Conservation (phyloP, 2,888 invertebrate genomes). For the Marasmarcha lunaedactyla region DNA sequence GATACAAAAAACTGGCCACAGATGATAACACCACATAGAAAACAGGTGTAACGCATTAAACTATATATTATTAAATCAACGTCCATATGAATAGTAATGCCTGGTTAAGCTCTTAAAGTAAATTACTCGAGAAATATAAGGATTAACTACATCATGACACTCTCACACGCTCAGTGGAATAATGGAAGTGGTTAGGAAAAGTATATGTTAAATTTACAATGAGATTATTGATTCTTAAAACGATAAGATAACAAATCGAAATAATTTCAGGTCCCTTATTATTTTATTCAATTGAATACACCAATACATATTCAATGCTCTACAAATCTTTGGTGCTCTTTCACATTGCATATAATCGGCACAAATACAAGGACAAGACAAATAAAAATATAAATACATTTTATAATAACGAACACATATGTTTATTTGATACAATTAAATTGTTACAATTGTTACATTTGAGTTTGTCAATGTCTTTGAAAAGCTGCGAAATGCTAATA, state of each 20-base stretch:
- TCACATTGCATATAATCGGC: constrained; percentile 59
- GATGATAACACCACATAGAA: neutral
- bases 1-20: constrained; percentile 1
- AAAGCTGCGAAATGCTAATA: constrained; percentile 60
- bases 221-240: constrained; percentile 64
- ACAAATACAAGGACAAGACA: constrained; percentile 46
- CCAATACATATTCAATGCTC: constrained; percentile 58
- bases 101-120: constrained; percentile 36
- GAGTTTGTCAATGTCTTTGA: constrained; percentile 60
- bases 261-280: constrained; percentile 68
- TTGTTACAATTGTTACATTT: constrained; percentile 52
- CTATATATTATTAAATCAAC: neutral
- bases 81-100: constrained; percentile 23
- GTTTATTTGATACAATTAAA: constrained; percentile 42
- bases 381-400: constrained; percentile 35
- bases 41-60: neutral
- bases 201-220: constrained; percentile 35
- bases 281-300: constrained; percentile 66
- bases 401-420: constrained; percentile 58
- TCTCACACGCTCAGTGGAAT: constrained; percentile 33
- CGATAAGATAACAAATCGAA: constrained; percentile 53
- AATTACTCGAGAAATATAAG: constrained; percentile 52
- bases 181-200: constrained; percentile 38
- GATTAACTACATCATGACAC: constrained; percentile 35
- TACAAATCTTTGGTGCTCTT: constrained; percentile 69